Percentiles rank a stretch among this genome's conserved stretches.
These are phyloP conservation scores for Tetrapedia diversipes DNA, from an alignment of 2,888 invertebrate genomes.

Conservation along the genomic window DNA sequence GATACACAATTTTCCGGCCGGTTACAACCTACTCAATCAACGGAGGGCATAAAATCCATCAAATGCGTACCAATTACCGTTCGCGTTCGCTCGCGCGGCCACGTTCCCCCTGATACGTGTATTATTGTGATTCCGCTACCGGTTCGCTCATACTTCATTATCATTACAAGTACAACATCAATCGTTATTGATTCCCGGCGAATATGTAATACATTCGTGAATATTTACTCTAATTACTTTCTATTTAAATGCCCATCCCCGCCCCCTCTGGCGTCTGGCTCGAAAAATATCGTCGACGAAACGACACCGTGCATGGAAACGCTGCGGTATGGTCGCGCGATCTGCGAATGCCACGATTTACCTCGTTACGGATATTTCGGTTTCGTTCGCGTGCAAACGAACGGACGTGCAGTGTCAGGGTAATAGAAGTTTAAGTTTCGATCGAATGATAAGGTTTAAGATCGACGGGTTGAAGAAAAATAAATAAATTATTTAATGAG, in stretches of 20 bases:
- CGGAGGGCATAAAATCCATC: constrained; percentile 65
- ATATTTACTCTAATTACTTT: constrained; percentile 64
- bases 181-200: constrained; percentile 62
- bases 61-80: constrained; percentile 63
- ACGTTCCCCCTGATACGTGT: constrained; percentile 51
- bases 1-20: constrained; percentile 50
- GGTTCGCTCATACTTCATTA: constrained; percentile 62
- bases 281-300: constrained; percentile 48
- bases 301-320: constrained; percentile 2
- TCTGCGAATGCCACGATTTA: neutral
- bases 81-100: constrained; percentile 26
- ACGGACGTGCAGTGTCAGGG: too few relatives aligned
- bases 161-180: constrained; percentile 63
- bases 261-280: too few relatives aligned
- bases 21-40: constrained; percentile 62
- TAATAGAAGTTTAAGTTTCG: too few relatives aligned
- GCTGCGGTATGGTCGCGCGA: neutral
- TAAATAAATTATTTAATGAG: too few relatives aligned
- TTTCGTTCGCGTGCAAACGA: too few relatives aligned
- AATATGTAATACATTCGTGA: constrained; percentile 52
- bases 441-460: too few relatives aligned
- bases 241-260: constrained; percentile 58
- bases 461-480: too few relatives aligned
- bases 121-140: constrained; percentile 56
- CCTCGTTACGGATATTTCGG: neutral